Conservation (phyloP, 2,888 invertebrate species). For the Apodemia duryi region DNA sequence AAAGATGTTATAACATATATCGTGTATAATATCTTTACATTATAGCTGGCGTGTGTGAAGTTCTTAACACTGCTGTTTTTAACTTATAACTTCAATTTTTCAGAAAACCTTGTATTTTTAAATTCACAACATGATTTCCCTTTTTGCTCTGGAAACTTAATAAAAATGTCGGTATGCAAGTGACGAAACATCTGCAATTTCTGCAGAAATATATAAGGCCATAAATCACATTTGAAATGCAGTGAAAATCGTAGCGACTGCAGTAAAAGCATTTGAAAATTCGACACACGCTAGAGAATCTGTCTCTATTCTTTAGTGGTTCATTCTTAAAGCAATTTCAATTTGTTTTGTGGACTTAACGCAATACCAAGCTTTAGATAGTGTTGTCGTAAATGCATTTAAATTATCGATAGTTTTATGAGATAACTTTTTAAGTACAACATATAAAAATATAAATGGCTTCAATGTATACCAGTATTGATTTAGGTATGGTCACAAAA, state of each 20-base stretch:
- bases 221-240: slow-evolving; percentile 65
- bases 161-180: slow-evolving; percentile 44
- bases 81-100: slow-evolving; percentile 28
- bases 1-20: too few species aligned
- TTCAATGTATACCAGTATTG: too few species aligned
- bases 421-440: too few species aligned
- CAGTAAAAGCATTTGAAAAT: slow-evolving; percentile 49
- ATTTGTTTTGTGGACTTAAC: slow-evolving; percentile 50
- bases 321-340: slow-evolving; percentile 46
- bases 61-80: slow-evolving; percentile 3
- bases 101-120: slow-evolving; percentile 28
- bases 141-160: slow-evolving; percentile 39
- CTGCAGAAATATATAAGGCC: slow-evolving; percentile 49
- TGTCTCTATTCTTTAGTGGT: slow-evolving; percentile 49
- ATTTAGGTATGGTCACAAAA: too few species aligned
- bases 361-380: slow-evolving; percentile 20
- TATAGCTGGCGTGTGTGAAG: too few species aligned
- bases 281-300: slow-evolving; percentile 57
- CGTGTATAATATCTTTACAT: too few species aligned
- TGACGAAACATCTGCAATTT: slow-evolving; percentile 58
- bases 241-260: slow-evolving; percentile 42
- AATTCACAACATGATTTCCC: slow-evolving; percentile 30
- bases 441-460: too few species aligned
- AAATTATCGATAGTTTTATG: not conserved
- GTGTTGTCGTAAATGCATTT: not conserved